Percentiles rank a stretch among this genome's conserved stretches.
phyloP scores from a whole-genome alignment of 2,113 vertebrate species.

The Maccullochella peelii region DNA sequence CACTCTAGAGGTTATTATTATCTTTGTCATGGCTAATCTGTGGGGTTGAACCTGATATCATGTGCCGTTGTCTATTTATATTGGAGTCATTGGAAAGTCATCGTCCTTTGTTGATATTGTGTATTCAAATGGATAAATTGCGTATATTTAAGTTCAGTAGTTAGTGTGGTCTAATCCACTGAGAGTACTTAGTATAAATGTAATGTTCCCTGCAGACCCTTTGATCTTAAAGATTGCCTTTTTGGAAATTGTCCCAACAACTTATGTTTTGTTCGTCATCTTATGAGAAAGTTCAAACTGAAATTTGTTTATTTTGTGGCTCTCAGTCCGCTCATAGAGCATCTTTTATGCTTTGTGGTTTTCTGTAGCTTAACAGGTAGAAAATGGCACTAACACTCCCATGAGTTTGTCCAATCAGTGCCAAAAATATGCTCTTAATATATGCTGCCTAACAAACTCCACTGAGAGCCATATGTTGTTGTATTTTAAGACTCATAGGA shows the following conservation, averaged over 20 bases:
- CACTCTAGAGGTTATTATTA: constrained; percentile 66
- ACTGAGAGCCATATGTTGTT: not conserved
- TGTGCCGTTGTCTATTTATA: constrained; percentile 54
- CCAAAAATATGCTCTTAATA: constrained; percentile 2
- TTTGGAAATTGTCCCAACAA: not conserved
- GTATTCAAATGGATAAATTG: not conserved
- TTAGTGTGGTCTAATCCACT: not conserved
- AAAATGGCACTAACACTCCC: not conserved
- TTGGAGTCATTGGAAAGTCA: constrained; percentile 38
- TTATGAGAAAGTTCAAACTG: constrained; percentile 6
- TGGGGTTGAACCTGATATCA: constrained; percentile 26
- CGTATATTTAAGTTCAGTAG: not conserved
- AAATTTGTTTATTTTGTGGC: not conserved
- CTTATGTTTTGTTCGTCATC: not conserved
- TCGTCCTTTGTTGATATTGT: constrained; percentile 32
- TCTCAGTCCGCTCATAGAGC: not conserved
- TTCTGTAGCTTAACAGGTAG: not conserved
- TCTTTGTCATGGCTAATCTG: constrained; percentile 62
- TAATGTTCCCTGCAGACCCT: not conserved
- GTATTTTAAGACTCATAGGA: not conserved
- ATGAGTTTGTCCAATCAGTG: not conserved
- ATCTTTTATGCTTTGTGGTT: not conserved
- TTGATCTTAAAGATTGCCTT: not conserved
- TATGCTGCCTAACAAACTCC: not conserved
- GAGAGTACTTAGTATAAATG: not conserved